These are phyloP conservation scores for Schizopygopsis malacanthus DNA, from an alignment of 2,797 vertebrate genomes.

Conservation along the genomic window DNA sequence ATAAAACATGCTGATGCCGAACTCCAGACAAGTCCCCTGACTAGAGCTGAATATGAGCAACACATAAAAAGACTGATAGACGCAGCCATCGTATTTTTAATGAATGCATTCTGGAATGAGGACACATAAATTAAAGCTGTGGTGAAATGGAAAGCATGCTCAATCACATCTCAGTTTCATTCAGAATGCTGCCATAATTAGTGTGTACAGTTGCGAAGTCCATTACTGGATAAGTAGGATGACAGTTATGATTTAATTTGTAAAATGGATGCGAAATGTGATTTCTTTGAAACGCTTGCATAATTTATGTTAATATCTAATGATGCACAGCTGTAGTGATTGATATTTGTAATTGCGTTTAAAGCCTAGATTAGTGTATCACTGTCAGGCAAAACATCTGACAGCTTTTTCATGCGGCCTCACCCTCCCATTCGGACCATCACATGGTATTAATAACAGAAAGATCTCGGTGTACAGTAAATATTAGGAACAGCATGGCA, in stretches of 20 bases:
- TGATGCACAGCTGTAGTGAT: not conserved
- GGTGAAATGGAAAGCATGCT: slow-evolving; percentile 9
- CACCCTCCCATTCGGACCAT: not conserved
- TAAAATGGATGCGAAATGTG: not conserved
- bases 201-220: slow-evolving; percentile 12
- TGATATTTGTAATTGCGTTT: slow-evolving; percentile 5
- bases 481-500: not conserved
- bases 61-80: slow-evolving; percentile 42
- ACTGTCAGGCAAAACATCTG: not conserved
- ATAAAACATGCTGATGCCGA: slow-evolving; percentile 49
- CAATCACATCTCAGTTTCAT: slow-evolving; percentile 19
- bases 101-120: slow-evolving; percentile 29
- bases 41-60: slow-evolving; percentile 48
- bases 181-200: slow-evolving; percentile 20
- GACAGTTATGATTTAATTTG: slow-evolving; percentile 1
- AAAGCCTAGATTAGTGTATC: slow-evolving; percentile 4
- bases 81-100: slow-evolving; percentile 36
- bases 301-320: slow-evolving; percentile 12
- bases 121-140: slow-evolving; percentile 25
- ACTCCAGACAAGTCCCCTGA: slow-evolving; percentile 36
- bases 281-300: not conserved
- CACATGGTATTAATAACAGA: slow-evolving; percentile 21
- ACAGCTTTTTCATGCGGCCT: not conserved
- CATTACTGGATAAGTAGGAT: slow-evolving; percentile 9
- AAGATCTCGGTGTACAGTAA: slow-evolving; percentile 20